Base-by-base conservation (phyloP, 1,140 invertebrate genomes). In the Popillia japonica region DNA sequence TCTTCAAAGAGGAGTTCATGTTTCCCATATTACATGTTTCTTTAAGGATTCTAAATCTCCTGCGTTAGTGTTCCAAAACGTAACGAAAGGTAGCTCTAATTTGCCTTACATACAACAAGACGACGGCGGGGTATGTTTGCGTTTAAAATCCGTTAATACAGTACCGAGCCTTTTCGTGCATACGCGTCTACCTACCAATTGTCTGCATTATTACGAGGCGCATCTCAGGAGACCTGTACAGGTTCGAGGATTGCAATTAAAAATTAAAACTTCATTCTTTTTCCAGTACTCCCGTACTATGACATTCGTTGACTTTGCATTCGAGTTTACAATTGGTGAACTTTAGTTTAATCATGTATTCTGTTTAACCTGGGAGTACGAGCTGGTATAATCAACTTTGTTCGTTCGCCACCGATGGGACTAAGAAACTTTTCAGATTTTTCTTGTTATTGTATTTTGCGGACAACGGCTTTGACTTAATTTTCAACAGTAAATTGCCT, bases 231-330 rank as follows among this genome's bases (percentile, higher is more conserved):
- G 61, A 78, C 75, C 75, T 72, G 22, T 68, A 68, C 61, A 22
- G 73, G 76, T 81, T 80, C 79, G 79, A 79, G 79, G 78, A 80
- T 75, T 80, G 74, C 79, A 81, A 81, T 81, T 81, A 81, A 81
- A 81, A 81, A 81, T 81, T 81, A 79, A 81, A 81, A 81, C 80
- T 81, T 80, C 77, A 81, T 81, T 81, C 79, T 81, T 81, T 81
- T 78, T 68, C 80, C 44, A 77, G 42, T 80, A 72, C 64, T 22
- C 40, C 59, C 77, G 76, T 77, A 17, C 61, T 77, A 78, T 79
- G 75, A 79, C 80, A 80, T 81, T 68, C 77, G 79, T 80, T 79
- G 77, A 81, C 80, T 79, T 77, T 79, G 77, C 77, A 80, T 81
- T 81, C 77, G 80, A 78, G 77, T 78, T 81, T 79, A 77, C 79